Evolutionary conservation across 2,797 vertebrate genomes (phyloP).

Genomic region (Tadarida brasiliensis): DNA sequence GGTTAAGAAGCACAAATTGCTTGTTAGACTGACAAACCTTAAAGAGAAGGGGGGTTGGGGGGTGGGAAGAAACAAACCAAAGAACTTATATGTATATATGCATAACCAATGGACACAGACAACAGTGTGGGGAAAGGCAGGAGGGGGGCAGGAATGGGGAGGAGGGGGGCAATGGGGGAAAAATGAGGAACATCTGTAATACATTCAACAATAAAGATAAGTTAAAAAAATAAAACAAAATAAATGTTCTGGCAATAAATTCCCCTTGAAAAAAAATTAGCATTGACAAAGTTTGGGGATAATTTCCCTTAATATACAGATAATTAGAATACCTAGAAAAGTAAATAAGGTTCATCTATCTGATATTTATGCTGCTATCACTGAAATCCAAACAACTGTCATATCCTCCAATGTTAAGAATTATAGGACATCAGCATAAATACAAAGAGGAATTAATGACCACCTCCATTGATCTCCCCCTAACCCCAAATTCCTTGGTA

Average conservation of each 20-base stretch:
- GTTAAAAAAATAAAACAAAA: too few relatives aligned
- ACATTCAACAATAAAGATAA: too few relatives aligned
- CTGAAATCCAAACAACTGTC: neutral
- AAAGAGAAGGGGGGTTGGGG: too few relatives aligned
- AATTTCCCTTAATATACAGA: conserved; percentile 42
- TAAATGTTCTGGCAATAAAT: conserved; percentile 7
- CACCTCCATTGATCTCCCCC: neutral
- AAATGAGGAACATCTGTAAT: too few relatives aligned
- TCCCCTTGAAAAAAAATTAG: neutral
- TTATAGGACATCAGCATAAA: conserved; percentile 46
- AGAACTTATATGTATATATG: too few relatives aligned
- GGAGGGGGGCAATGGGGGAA: too few relatives aligned
- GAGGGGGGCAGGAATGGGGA: too few relatives aligned
- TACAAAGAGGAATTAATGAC: neutral
- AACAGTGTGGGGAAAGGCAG: too few relatives aligned
- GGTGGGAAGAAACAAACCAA: too few relatives aligned
- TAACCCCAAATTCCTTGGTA: conserved; percentile 2
- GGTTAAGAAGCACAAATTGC: too few relatives aligned
- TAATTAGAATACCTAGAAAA: conserved; percentile 64
- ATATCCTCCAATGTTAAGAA: conserved; percentile 47
- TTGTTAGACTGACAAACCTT: too few relatives aligned
- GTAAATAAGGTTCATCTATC: neutral
- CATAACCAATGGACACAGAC: too few relatives aligned
- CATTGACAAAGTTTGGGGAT: conserved; percentile 25
- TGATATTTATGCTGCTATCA: conserved; percentile 35